Evolutionary conservation across 2,888 invertebrate genomes (phyloP).

Genomic region (Euzophera pinguis): DNA sequence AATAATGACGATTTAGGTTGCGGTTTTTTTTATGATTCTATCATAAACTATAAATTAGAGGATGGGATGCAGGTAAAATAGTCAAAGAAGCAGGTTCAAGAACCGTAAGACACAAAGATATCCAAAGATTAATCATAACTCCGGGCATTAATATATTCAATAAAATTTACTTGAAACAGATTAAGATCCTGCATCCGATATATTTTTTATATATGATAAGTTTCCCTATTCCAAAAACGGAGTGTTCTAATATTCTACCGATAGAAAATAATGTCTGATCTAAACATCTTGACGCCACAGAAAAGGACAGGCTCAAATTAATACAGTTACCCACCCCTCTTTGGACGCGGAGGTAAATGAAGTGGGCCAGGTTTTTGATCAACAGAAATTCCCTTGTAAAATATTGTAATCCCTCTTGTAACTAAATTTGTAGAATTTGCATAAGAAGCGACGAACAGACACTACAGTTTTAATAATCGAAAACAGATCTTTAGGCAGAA

Average conservation of each 20-base stretch:
- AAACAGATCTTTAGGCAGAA: background rate
- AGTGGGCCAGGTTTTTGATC: background rate
- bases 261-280: too few species aligned
- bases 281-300: background rate
- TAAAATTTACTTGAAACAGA: too few species aligned
- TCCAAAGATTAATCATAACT: too few species aligned
- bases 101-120: too few species aligned
- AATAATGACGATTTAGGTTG: background rate
- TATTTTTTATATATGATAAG: too few species aligned
- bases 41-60: too few species aligned
- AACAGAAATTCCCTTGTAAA: background rate
- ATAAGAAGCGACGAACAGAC: conserved; percentile 11
- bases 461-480: conserved; percentile 8
- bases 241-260: too few species aligned
- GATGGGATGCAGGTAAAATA: too few species aligned
- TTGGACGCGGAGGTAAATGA: background rate
- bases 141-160: too few species aligned
- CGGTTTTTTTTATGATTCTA: background rate
- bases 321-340: background rate
- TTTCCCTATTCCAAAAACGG: too few species aligned
- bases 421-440: conserved; percentile 7
- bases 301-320: background rate
- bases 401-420: conserved; percentile 5
- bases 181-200: too few species aligned
- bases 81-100: too few species aligned